These are phyloP conservation scores for Syritta pipiens DNA, from an alignment of 2,888 invertebrate genomes.

Conservation along the genomic window DNA sequence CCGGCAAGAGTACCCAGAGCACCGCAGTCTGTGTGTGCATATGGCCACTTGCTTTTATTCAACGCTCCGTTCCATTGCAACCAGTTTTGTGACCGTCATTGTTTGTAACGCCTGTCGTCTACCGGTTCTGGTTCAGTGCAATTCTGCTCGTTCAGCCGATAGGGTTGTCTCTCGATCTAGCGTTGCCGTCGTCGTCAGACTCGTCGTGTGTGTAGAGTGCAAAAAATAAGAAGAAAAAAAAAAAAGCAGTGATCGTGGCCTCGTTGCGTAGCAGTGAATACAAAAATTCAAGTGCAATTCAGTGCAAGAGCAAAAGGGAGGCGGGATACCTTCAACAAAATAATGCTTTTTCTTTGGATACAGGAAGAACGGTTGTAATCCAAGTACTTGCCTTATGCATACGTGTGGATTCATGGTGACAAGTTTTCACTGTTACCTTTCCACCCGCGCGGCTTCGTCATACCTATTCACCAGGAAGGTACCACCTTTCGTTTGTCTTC, in stretches of 20 bases:
- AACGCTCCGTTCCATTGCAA: slow-evolving; percentile 46
- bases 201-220: slow-evolving; percentile 6
- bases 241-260: slow-evolving; percentile 37
- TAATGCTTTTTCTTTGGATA: slow-evolving; percentile 12
- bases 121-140: slow-evolving; percentile 70
- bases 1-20: too few species aligned
- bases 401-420: slow-evolving; percentile 25
- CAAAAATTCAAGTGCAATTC: slow-evolving; percentile 58
- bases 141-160: slow-evolving; percentile 56
- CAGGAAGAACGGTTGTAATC: slow-evolving; percentile 39
- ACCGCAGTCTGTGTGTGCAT: not conserved
- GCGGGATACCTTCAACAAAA: slow-evolving; percentile 30
- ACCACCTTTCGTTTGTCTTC: slow-evolving; percentile 15
- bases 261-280: slow-evolving; percentile 35
- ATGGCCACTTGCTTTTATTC: slow-evolving; percentile 47
- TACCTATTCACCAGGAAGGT: slow-evolving; percentile 15
- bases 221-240: not conserved
- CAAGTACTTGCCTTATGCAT: slow-evolving; percentile 25
- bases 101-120: slow-evolving; percentile 44
- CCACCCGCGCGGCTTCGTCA: slow-evolving; percentile 37
- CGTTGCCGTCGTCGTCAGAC: too few species aligned
- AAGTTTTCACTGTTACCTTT: slow-evolving; percentile 46
- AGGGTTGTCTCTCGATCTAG: slow-evolving; percentile 21
- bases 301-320: slow-evolving; percentile 27
- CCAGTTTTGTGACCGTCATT: slow-evolving; percentile 29